Evolutionary conservation across 92 coral and sea anemone genomes (phyloP), one percentile per base, ranked within the genome.

Genomic region (Phymanthus crucifer): DNA sequence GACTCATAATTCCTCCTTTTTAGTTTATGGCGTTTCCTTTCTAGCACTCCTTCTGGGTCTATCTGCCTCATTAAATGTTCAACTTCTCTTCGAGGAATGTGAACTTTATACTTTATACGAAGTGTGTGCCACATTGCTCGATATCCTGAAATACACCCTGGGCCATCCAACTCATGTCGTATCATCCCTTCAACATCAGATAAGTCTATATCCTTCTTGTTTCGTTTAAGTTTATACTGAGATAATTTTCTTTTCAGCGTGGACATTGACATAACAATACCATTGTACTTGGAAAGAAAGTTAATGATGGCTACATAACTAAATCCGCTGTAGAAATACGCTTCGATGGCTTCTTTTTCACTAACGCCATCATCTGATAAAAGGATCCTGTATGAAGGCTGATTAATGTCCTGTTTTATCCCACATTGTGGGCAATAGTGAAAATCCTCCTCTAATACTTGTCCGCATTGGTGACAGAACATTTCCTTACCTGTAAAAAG

Each of bases 81-180:
- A 14, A 69, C 88, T 52, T 70, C 73, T 84, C 61, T 50, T 40
- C 85, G 54, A 78, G 88, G 88, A 73, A 84, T 73, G 73, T 52
- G 76, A 81, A 80, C 46, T 56, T 78, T 78, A 79, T 85, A 78
- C 66, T 84, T 84, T 68, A 84, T 31, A 40, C 79, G 85, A 32
- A 84, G 78, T 35, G 81, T 74, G 64, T 80, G 78, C 86, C 89
- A 85, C 80, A 85, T 73, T 73, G 82, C 89, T 56, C 89, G 54
- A 70, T 85, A 85, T 56, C 86, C 86, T 6, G 74, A 85, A 71
- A 79, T 40, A 66, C 85, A 40, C 7, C 89, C 79, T 54, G 81
- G 76, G 26, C 81, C 85, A 81, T 81, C 81, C 26, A 73, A 27
- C 78, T 80, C 84, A 69, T 68, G 36, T 71, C 78, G 6, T 29